Evolutionary conservation across 1,140 invertebrate genomes (phyloP).

Genomic region (Papilio machaon): DNA sequence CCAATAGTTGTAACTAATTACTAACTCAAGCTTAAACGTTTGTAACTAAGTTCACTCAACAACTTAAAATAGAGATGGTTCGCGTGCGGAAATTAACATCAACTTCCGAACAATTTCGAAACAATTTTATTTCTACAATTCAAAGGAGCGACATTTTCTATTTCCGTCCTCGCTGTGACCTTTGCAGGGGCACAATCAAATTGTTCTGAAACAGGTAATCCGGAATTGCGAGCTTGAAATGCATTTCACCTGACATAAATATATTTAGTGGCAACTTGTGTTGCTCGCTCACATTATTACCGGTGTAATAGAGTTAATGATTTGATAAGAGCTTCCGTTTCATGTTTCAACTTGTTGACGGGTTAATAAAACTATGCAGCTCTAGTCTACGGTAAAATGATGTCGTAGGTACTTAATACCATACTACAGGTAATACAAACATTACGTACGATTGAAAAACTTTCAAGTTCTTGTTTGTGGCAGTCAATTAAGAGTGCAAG

Average conservation of each 20-base stretch:
- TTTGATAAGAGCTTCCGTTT: slow-evolving; percentile 6
- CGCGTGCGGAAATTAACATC: background rate
- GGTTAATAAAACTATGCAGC: background rate
- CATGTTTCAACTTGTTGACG: background rate
- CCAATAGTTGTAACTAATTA: background rate
- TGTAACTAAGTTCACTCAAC: background rate
- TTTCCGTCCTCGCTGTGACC: slow-evolving; percentile 6
- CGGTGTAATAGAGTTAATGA: background rate
- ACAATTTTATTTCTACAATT: background rate
- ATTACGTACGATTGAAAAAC: background rate
- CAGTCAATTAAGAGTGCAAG: background rate
- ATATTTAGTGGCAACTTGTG: background rate
- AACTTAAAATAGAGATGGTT: background rate
- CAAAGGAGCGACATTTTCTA: slow-evolving; percentile 18
- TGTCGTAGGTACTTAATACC: background rate
- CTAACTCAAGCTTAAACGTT: background rate
- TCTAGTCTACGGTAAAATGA: background rate
- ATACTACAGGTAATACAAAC: background rate
- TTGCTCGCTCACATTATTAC: background rate
- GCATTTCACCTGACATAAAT: background rate
- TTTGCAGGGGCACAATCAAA: slow-evolving; percentile 8
- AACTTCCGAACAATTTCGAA: background rate
- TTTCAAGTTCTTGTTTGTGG: background rate
- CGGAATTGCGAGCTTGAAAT: background rate
- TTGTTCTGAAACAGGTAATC: slow-evolving; percentile 1